Evolutionary conservation across 2,888 invertebrate genomes (phyloP).

Genomic region (Ochropleura plecta): DNA sequence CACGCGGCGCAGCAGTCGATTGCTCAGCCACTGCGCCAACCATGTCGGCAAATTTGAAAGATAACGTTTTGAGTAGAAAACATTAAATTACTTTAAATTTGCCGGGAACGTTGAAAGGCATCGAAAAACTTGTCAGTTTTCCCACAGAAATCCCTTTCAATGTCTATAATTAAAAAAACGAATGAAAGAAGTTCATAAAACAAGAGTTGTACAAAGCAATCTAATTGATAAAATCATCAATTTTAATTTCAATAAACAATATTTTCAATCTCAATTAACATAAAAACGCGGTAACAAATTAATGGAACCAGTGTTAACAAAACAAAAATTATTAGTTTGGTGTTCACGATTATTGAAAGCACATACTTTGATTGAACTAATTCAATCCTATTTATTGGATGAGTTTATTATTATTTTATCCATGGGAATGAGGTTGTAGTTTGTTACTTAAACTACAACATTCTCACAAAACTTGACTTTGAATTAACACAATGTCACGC

Average conservation of each 20-base stretch:
- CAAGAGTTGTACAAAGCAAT: slow-evolving; percentile 17
- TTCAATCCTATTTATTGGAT: slow-evolving; percentile 15
- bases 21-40: too few relatives aligned
- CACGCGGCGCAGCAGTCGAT: too few relatives aligned
- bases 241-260: slow-evolving; percentile 42
- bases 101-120: not conserved
- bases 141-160: slow-evolving; percentile 12
- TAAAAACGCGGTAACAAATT: slow-evolving; percentile 33
- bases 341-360: slow-evolving; percentile 40
- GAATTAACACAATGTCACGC: not conserved
- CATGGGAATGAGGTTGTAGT: not conserved
- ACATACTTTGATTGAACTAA: slow-evolving; percentile 30
- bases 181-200: slow-evolving; percentile 23
- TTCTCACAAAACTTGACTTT: too few relatives aligned
- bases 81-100: not conserved
- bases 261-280: slow-evolving; percentile 44
- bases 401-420: slow-evolving; percentile 13
- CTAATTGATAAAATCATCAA: slow-evolving; percentile 33
- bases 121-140: not conserved
- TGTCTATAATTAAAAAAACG: not conserved
- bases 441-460: too few relatives aligned
- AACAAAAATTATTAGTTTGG: slow-evolving; percentile 26
- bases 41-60: not conserved
- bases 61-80: not conserved
- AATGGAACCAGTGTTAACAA: slow-evolving; percentile 43